phyloP scores from a whole-genome alignment of 2,113 vertebrate genomes.

The Ceuthmochares aereus region DNA sequence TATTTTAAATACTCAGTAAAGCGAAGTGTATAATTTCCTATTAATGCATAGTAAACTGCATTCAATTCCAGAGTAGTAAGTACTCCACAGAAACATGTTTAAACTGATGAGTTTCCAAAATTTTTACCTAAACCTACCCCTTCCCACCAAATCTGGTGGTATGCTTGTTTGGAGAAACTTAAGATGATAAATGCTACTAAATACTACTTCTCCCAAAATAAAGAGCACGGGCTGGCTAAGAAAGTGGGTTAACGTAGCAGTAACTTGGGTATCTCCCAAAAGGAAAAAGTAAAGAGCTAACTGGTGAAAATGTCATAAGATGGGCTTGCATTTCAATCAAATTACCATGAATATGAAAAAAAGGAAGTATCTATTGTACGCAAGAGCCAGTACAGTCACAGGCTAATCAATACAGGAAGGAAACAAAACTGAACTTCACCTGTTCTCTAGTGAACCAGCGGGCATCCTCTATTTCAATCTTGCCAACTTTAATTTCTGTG shows the following conservation, averaged over 20 bases:
- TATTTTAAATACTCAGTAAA: background rate
- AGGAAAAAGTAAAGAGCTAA: background rate
- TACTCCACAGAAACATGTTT: background rate
- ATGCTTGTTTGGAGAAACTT: background rate
- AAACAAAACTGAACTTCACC: constrained; percentile 83
- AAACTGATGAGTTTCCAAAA: background rate
- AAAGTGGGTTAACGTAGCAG: background rate
- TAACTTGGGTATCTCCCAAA: background rate
- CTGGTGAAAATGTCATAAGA: background rate
- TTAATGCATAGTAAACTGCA: background rate
- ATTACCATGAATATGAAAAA: constrained; percentile 3
- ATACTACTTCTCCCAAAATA: background rate
- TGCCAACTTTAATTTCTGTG: constrained; percentile 91
- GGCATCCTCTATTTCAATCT: constrained; percentile 94
- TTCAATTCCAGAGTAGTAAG: background rate
- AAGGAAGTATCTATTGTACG: constrained; percentile 21
- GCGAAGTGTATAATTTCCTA: background rate
- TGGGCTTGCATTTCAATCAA: background rate
- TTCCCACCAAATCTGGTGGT: background rate
- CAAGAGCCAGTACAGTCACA: constrained; percentile 56
- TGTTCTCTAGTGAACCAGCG: constrained; percentile 93
- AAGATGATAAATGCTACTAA: background rate
- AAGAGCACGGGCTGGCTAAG: background rate
- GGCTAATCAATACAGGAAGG: constrained; percentile 73
- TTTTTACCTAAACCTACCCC: background rate